Evolutionary conservation across 2,888 invertebrate species (phyloP).

Genomic region (Drosophila peninsularis): DNA sequence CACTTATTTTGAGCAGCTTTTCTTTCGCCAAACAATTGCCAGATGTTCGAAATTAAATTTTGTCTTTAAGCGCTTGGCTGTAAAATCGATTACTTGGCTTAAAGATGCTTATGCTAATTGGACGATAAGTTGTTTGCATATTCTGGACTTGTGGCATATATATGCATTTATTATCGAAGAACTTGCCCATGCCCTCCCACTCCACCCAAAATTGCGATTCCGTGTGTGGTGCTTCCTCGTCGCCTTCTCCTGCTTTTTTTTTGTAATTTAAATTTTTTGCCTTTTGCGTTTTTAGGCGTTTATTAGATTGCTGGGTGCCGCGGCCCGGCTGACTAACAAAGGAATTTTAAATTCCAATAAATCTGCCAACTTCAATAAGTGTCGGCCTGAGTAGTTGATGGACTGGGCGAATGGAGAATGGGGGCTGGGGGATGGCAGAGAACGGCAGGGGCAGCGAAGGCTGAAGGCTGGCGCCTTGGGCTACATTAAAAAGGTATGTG

Average conservation of each 20-base stretch:
- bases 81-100: constrained; percentile 41
- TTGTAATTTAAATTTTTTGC: constrained; percentile 16
- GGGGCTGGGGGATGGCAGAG: neutral
- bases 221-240: constrained; percentile 20
- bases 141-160: constrained; percentile 7
- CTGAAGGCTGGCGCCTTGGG: neutral
- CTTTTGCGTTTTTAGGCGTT: constrained; percentile 48
- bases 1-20: neutral
- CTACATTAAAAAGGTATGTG: constrained; percentile 32
- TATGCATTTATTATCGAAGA: constrained; percentile 24
- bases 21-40: neutral
- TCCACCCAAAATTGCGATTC: constrained; percentile 31
- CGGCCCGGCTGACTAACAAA: constrained; percentile 59
- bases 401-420: neutral
- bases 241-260: neutral
- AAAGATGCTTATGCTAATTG: constrained; percentile 68
- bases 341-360: constrained; percentile 77
- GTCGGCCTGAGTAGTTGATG: constrained; percentile 36
- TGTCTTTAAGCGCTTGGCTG: constrained; percentile 13
- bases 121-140: constrained; percentile 59
- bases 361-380: constrained; percentile 75
- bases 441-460: neutral
- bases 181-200: constrained; percentile 15
- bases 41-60: constrained; percentile 11
- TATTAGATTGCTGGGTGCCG: constrained; percentile 62